phyloP scores from a whole-genome alignment of 2,888 invertebrate species.

The Patella ulyssiponensis region DNA sequence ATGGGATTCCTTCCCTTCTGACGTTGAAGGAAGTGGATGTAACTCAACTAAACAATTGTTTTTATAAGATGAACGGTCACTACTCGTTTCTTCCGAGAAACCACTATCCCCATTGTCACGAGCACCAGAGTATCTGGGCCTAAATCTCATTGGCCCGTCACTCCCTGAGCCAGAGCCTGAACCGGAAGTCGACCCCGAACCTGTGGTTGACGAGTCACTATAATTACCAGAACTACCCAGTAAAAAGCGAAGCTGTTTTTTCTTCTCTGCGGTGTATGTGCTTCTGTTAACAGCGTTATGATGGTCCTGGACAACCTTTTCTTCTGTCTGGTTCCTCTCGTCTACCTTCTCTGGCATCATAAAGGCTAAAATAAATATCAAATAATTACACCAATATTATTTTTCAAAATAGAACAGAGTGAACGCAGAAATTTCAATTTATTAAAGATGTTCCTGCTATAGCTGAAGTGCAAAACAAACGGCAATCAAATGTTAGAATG shows the following conservation, averaged over 20 bases:
- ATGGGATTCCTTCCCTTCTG: background rate
- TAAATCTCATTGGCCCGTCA: background rate
- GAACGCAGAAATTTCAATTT: background rate
- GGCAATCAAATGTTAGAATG: no score
- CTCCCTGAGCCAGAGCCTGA: background rate
- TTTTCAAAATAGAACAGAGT: no score
- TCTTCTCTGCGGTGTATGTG: constrained; percentile 55
- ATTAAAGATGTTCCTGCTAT: background rate
- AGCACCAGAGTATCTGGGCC: background rate
- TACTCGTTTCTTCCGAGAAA: constrained; percentile 26
- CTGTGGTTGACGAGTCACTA: constrained; percentile 14
- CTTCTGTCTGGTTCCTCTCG: constrained; percentile 34
- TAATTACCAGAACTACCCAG: constrained; percentile 47
- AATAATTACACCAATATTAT: background rate
- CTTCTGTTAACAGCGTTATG: constrained; percentile 53
- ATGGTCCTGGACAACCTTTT: constrained; percentile 50
- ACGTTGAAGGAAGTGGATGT: background rate
- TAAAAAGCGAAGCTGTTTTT: constrained; percentile 48
- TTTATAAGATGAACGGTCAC: constrained; percentile 20
- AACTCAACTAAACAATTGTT: background rate
- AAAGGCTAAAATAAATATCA: constrained; percentile 41
- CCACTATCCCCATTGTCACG: constrained; percentile 25
- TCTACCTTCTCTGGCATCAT: constrained; percentile 48
- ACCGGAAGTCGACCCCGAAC: constrained; percentile 16
- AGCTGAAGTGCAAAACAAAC: background rate